Base-by-base conservation (phyloP, 2,797 vertebrate species). In the Allobates femoralis region DNA sequence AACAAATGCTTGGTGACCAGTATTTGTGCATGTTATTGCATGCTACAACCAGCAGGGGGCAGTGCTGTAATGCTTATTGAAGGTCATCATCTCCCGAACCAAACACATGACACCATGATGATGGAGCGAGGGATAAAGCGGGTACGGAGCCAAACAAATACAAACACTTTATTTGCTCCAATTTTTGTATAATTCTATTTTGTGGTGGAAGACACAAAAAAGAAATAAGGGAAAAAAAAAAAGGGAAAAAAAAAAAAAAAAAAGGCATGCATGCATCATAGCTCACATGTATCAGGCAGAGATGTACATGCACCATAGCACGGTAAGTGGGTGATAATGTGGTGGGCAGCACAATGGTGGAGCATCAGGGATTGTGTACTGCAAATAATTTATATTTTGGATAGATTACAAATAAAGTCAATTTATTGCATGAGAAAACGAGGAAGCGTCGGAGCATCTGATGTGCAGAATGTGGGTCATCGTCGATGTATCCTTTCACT, bases 21-120 rank as follows among this genome's bases (percentile, higher is more conserved):
- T 7, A 74, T n/a, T n/a, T n/a, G 23, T 71, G 67, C 23, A 7
- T 21, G 41, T 77, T 30, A 46, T 71, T 82, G 30, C 53, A 67
- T 55, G 32, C 28, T 75, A 19, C 12, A 5, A 83, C 86, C 86
- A 83, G 41, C 51, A 67, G 86, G 41, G 81, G 86, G 81, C 75
- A 87, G 64, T 73, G 53, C 62, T 79, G 74, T 58, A 21, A 66
- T 10, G 26, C 23, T 51, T 7, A 34, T 18, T 16, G 11, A 26
- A 15, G 16, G 41, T 30, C 18, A 37, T 69, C 10, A 14, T 18
- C 18, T 6, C 64, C 1, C 1, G 23, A 71, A 53, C 21, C 34
- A 12, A 60, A 79, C 6, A 79, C 30, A 79, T 4, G 23, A 74
- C 16, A 50, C 12, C 23, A 71, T 30, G 21, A 41, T 46, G 28